A percentile compares a stretch with the other conserved stretches of the same genome.
Evolutionary conservation across 2,113 vertebrate genomes (phyloP).

Genomic region (Serinus canaria): DNA sequence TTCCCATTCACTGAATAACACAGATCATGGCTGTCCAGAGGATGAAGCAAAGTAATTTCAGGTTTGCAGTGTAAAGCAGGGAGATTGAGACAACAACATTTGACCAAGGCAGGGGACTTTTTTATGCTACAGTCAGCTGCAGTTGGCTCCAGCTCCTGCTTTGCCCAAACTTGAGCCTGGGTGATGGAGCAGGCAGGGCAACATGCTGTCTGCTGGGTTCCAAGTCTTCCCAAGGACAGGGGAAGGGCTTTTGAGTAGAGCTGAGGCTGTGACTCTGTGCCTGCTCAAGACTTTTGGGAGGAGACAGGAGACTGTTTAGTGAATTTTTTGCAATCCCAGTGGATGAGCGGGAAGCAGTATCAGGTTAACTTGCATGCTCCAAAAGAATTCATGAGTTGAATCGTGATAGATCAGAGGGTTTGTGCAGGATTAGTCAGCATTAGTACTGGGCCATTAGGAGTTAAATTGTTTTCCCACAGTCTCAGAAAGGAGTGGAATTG

Average conservation of each 20-base stretch:
- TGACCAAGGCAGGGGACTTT: neutral
- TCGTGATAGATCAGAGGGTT: neutral
- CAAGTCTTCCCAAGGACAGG: neutral
- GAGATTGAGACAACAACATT: neutral
- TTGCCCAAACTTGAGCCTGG: neutral
- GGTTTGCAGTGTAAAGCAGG: accelerated
- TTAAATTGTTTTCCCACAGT: neutral
- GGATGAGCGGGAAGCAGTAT: neutral
- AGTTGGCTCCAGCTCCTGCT: neutral
- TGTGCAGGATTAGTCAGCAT: neutral
- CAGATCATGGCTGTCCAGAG: neutral
- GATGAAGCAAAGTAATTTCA: neutral
- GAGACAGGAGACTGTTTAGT: neutral
- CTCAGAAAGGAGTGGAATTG: neutral
- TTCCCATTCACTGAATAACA: neutral
- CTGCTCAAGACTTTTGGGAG: neutral
- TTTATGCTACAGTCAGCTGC: neutral
- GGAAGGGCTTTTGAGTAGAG: neutral
- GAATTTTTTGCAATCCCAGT: neutral
- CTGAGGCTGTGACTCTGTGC: neutral
- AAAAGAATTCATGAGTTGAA: neutral
- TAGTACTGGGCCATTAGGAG: neutral
- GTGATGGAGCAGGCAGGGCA: neutral
- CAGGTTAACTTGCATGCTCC: neutral
- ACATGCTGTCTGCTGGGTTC: neutral